Conservation (phyloP, 2,888 invertebrate genomes). For the Eupithecia abbreviata region DNA sequence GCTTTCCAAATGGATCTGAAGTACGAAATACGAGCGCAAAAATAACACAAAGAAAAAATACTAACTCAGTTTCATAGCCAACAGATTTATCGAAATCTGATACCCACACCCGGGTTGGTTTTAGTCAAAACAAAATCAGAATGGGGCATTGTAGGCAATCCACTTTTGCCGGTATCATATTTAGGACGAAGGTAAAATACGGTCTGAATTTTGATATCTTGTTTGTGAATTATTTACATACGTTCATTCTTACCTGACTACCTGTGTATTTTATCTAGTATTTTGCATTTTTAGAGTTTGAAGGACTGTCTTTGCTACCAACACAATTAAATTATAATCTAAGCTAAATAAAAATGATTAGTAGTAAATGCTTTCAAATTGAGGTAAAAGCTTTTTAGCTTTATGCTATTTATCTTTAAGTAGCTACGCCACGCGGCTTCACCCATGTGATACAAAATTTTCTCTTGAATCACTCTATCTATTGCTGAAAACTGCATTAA, state of each 20-base stretch:
- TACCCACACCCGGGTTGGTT: slow-evolving; percentile 59
- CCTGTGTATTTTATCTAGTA: not conserved
- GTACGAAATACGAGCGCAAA: not conserved
- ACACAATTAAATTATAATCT: not conserved
- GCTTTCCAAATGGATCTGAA: not conserved
- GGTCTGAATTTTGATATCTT: slow-evolving; percentile 43
- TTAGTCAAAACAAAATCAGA: slow-evolving; percentile 82
- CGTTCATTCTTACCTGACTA: not conserved
- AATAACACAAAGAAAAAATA: slow-evolving; percentile 7
- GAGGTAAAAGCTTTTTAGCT: not conserved
- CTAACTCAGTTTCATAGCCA: slow-evolving; percentile 52
- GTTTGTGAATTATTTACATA: not conserved
- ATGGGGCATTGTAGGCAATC: slow-evolving; percentile 77
- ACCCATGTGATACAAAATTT: no score
- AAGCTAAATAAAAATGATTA: not conserved
- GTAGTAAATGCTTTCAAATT: not conserved
- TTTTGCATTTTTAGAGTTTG: not conserved
- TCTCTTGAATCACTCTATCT: no score
- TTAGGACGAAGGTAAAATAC: slow-evolving; percentile 56
- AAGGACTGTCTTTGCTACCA: not conserved
- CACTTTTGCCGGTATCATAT: slow-evolving; percentile 77
- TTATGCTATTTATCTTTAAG: no score
- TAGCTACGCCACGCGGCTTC: no score
- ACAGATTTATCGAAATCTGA: slow-evolving; percentile 75
- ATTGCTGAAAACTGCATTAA: no score